Evolutionary conservation across 2,888 invertebrate genomes (phyloP).

Genomic region (Cheilosia variabilis): DNA sequence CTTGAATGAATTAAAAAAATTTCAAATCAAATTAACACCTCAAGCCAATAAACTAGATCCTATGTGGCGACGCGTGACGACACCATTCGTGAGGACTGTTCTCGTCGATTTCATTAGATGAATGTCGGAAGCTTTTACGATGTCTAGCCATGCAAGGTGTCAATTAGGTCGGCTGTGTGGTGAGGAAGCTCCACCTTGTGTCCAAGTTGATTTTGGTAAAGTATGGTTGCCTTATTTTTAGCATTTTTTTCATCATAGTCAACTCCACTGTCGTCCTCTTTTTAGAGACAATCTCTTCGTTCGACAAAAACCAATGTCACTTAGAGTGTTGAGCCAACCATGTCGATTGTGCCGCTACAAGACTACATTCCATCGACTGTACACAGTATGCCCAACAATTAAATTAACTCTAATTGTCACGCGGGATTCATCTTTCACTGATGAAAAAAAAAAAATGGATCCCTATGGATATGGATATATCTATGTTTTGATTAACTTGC

Average conservation of each 20-base stretch:
- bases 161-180: background rate
- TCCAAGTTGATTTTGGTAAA: background rate
- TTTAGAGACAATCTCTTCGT: background rate
- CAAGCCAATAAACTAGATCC: background rate
- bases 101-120: background rate
- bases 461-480: background rate
- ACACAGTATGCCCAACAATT: slow-evolving; percentile 32
- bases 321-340: slow-evolving; percentile 51
- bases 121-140: slow-evolving; percentile 1
- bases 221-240: background rate
- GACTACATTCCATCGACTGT: slow-evolving; percentile 30
- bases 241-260: too few species aligned
- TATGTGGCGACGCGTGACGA: background rate
- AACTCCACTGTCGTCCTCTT: too few species aligned
- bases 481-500: background rate
- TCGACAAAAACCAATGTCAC: slow-evolving; percentile 2
- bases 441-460: slow-evolving; percentile 12
- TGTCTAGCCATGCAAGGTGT: slow-evolving; percentile 17
- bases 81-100: background rate
- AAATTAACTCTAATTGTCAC: slow-evolving; percentile 69
- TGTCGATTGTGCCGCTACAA: slow-evolving; percentile 16
- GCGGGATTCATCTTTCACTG: slow-evolving; percentile 53
- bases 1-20: background rate
- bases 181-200: background rate
- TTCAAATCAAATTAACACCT: slow-evolving; percentile 5